Evolutionary conservation across 1,140 invertebrate species (phyloP).

Genomic region (Leptinotarsa texana): DNA sequence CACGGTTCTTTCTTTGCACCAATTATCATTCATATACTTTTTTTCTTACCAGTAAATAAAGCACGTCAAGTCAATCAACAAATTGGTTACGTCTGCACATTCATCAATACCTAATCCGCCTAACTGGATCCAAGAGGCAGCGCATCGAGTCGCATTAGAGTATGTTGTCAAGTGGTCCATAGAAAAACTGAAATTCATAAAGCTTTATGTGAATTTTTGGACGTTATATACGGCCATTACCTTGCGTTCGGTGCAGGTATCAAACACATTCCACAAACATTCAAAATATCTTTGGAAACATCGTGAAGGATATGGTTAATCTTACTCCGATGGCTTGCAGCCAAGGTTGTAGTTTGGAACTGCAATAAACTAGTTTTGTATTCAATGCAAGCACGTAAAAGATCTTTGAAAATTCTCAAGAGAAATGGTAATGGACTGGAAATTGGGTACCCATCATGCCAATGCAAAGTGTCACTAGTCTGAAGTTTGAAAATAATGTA

Average conservation of each 20-base stretch:
- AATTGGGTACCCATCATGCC: too few species aligned
- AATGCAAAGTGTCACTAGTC: too few species aligned
- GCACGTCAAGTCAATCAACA: conserved; percentile 53
- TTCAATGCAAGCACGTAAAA: too few species aligned
- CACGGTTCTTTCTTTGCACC: too few species aligned
- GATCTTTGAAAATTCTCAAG: too few species aligned
- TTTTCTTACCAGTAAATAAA: conserved; percentile 52
- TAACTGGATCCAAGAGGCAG: conserved; percentile 66
- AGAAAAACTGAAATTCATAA: conserved; percentile 46
- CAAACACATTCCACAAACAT: conserved; percentile 54
- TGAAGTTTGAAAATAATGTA: too few species aligned
- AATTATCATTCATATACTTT: too few species aligned
- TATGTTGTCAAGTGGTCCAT: conserved; percentile 57
- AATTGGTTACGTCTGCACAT: conserved; percentile 48
- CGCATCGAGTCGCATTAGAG: conserved; percentile 63
- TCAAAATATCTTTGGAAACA: conserved; percentile 54
- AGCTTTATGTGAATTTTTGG: conserved; percentile 11
- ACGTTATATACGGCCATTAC: conserved; percentile 32
- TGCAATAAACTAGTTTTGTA: conserved; percentile 45
- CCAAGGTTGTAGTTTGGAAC: conserved; percentile 61
- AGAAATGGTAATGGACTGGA: too few species aligned
- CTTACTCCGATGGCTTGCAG: conserved; percentile 54
- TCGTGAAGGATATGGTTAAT: conserved; percentile 58
- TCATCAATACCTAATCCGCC: conserved; percentile 51
- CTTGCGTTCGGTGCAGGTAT: conserved; percentile 47